phyloP scores from a whole-genome alignment of 2,113 vertebrate genomes.

The Leucopsar rothschildi region DNA sequence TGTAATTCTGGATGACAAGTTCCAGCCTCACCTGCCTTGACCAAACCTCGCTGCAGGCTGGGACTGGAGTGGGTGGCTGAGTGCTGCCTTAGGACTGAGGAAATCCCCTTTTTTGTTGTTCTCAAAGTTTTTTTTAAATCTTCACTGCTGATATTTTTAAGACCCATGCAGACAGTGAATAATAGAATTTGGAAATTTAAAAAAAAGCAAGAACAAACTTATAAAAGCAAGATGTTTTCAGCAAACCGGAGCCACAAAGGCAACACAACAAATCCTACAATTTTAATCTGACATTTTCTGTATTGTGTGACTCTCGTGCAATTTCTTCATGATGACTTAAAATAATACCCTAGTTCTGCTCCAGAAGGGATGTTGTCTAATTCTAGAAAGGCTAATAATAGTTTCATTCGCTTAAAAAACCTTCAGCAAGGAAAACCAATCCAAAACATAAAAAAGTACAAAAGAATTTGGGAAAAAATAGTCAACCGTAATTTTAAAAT shows the following conservation, averaged over 20 bases:
- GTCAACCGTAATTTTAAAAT: not conserved
- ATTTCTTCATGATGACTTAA: not conserved
- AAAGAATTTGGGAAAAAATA: not conserved
- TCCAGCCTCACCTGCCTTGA: not conserved
- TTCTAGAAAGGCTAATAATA: not conserved
- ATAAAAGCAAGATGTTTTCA: constrained; percentile 10
- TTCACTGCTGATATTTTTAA: constrained; percentile 5
- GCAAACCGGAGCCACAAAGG: not conserved
- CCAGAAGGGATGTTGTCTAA: not conserved
- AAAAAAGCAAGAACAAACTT: not conserved
- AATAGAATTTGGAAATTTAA: not conserved
- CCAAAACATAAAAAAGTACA: not conserved
- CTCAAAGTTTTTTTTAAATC: not conserved
- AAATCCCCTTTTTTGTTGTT: not conserved
- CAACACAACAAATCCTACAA: not conserved
- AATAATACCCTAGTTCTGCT: not conserved
- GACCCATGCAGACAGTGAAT: not conserved
- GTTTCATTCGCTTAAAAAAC: not conserved
- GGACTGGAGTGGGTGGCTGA: not conserved
- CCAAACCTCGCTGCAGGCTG: not conserved
- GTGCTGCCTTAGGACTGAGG: not conserved
- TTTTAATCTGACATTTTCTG: not conserved
- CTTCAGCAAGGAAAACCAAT: not conserved
- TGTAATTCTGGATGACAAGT: not conserved
- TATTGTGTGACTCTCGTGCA: not conserved